Evolutionary conservation across 2,797 vertebrate species (phyloP), one percentile per base, ranked within the genome.

Genomic region (Chanos chanos): DNA sequence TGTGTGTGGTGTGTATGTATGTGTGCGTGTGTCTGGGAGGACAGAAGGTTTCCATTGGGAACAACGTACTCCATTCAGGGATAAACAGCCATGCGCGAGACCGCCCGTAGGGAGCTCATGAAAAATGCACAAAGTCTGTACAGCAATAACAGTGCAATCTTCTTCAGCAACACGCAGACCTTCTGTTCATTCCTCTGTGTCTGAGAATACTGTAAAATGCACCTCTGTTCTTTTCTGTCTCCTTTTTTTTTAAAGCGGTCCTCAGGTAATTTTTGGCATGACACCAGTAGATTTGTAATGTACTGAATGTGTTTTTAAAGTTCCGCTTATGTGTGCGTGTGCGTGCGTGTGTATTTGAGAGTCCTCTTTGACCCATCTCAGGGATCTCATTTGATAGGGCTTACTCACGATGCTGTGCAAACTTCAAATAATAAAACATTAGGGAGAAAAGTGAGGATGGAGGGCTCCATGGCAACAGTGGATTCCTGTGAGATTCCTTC

Each of bases 81-180:
- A 55, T 41, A 43, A 47, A 41, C 47, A 31, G 52, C 55, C 49
- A 9, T 51, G 31, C 48, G 25, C 40, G 41, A 18, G 31, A 55
- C 19, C 37, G 51, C 33, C 39, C 54, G 54, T 10, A 45, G 54
- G 41, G 27, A 58, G 36, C 12, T 39, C 13, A 66, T 66, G 36
- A 68, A 66, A 63, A 44, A 67, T 66, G 58, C 28, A 56, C 47
- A 40, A 36, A 48, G 18, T 60, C 45, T 64, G 47, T 22, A 36
- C 47, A 54, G 33, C 61, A 64, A 43, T 28, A 58, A 31, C 33
- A 51, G 3, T 53, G n/a, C n/a, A 55, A 47, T 30, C 5, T 36
- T 66, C 19, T 47, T 45, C 28, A 66, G 47, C 30, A 61, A 16
- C 33, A 21, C 50, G 28, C 6, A n/a, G 30, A 25, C 8, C 52